Evolutionary conservation across 2,888 invertebrate genomes (phyloP).

Genomic region (Amphimallon solstitiale): DNA sequence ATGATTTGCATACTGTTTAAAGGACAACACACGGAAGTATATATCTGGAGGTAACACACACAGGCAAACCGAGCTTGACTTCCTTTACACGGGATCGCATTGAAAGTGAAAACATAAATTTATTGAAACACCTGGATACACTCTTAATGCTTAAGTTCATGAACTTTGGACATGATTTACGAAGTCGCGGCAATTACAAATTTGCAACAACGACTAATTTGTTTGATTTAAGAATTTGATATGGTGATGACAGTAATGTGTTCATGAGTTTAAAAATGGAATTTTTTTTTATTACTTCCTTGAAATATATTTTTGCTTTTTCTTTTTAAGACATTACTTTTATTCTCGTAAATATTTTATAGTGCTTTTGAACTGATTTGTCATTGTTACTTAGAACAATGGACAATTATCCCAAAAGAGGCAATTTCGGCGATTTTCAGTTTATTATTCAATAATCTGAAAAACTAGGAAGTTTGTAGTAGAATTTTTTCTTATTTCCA

Average conservation of each 20-base stretch:
- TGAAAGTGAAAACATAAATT: background rate
- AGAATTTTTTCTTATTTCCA: too few relatives aligned
- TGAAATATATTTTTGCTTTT: too few relatives aligned
- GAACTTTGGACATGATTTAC: slow-evolving; percentile 20
- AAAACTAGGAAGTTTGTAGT: too few relatives aligned
- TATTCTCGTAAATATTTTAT: too few relatives aligned
- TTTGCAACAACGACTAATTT: slow-evolving; percentile 4
- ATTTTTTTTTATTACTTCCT: background rate
- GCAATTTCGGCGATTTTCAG: too few relatives aligned
- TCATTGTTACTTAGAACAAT: too few relatives aligned
- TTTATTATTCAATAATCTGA: too few relatives aligned
- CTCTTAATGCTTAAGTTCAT: slow-evolving; percentile 13
- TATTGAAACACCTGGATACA: slow-evolving; percentile 12
- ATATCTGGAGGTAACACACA: background rate
- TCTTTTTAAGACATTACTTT: background rate
- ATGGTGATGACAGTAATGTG: background rate
- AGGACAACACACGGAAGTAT: slow-evolving; percentile 20
- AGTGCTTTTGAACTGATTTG: background rate
- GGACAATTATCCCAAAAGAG: too few relatives aligned
- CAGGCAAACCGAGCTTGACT: background rate
- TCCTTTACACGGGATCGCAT: background rate
- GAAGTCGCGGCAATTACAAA: slow-evolving; percentile 12
- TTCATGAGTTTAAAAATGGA: slow-evolving; percentile 4
- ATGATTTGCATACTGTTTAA: slow-evolving; percentile 20
- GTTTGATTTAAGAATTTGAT: slow-evolving; percentile 14